phyloP scores from a whole-genome alignment of 2,888 invertebrate species.

The Acanthosoma haemorrhoidale region DNA sequence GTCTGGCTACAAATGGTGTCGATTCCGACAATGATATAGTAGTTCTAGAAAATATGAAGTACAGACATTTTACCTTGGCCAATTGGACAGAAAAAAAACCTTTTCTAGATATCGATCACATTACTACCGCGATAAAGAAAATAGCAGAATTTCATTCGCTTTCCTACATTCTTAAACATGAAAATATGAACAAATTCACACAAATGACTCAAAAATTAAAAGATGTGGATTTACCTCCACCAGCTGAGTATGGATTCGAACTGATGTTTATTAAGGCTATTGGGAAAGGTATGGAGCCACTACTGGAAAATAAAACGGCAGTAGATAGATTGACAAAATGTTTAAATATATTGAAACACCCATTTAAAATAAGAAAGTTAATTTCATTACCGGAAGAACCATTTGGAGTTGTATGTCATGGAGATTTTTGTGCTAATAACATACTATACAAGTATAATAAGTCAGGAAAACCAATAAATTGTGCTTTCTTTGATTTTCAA shows the following conservation, averaged over 20 bases:
- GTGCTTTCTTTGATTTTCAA: constrained; percentile 45
- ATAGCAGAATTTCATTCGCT: constrained; percentile 44
- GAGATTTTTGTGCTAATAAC: constrained; percentile 48
- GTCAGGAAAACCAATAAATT: constrained; percentile 43
- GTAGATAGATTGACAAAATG: neutral
- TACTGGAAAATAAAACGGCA: neutral
- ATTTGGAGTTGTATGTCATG: constrained; percentile 45
- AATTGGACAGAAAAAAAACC: constrained; percentile 41
- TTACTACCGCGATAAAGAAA: constrained; percentile 38
- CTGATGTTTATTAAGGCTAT: neutral
- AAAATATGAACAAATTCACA: neutral
- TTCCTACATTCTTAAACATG: constrained; percentile 43
- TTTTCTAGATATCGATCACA: constrained; percentile 43
- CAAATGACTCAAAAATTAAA: neutral
- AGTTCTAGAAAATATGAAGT: constrained; percentile 43
- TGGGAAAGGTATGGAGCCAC: neutral
- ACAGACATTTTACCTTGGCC: constrained; percentile 41
- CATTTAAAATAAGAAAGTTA: neutral
- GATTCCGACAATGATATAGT: constrained; percentile 36
- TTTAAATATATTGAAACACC: neutral
- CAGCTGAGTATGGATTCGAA: neutral
- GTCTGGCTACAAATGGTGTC: constrained; percentile 21
- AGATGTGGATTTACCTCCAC: neutral
- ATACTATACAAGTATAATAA: constrained; percentile 45
- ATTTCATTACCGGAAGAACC: constrained; percentile 35